A percentile compares a stretch with the other conserved stretches of the same genome.
Evolutionary conservation across 23 tunicate genomes (phyloP).

Genomic region (Styela clava): DNA sequence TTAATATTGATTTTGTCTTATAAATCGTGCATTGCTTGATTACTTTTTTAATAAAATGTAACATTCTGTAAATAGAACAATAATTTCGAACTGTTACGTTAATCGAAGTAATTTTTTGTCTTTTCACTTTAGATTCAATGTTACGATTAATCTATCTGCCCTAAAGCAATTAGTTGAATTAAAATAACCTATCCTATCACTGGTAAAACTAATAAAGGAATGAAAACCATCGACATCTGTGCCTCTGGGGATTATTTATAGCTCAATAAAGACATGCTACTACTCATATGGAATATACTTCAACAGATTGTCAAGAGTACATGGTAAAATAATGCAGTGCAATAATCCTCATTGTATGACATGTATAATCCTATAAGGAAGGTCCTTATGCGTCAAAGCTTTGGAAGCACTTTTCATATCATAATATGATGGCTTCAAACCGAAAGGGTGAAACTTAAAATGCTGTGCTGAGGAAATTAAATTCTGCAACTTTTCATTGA

Average conservation of each 20-base stretch:
- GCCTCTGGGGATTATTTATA: neutral
- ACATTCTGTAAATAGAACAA: neutral
- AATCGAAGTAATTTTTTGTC: neutral
- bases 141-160: neutral
- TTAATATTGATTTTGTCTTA: neutral
- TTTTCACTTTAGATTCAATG: neutral
- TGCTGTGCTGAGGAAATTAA: no score
- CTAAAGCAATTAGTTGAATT: neutral
- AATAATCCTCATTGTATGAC: no score
- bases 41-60: neutral
- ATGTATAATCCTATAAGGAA: no score
- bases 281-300: no score
- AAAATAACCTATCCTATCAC: neutral
- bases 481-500: no score
- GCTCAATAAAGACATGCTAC: no score
- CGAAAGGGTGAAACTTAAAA: no score
- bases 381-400: no score
- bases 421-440: no score
- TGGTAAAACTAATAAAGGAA: neutral
- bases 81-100: neutral
- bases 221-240: neutral
- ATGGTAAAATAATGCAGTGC: no score
- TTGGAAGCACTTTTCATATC: no score
- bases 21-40: neutral
- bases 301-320: no score